Evolutionary conservation across 2,797 vertebrate species (phyloP).

Genomic region (Scomberomorus guttatus): DNA sequence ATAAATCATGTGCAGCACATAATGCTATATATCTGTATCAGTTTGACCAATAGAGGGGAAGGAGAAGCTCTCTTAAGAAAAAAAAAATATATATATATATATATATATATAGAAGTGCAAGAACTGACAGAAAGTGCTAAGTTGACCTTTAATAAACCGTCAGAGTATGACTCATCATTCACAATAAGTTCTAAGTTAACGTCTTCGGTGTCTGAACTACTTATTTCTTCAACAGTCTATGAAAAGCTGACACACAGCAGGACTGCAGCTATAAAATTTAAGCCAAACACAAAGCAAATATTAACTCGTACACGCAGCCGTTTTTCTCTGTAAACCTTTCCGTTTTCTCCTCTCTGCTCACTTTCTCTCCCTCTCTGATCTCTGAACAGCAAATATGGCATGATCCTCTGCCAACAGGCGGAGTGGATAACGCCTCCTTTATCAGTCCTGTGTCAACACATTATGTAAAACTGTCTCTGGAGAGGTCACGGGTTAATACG

Average conservation of each 20-base stretch:
- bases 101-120: too few relatives aligned
- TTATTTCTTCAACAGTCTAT: constrained; percentile 1
- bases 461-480: constrained; percentile 43
- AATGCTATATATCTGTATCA: too few relatives aligned
- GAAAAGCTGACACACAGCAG: background rate
- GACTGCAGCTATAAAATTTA: constrained; percentile 13
- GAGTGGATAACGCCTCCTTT: constrained; percentile 45
- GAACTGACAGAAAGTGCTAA: background rate
- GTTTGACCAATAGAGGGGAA: background rate
- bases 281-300: constrained; percentile 39
- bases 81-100: too few relatives aligned
- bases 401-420: constrained; percentile 47
- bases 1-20: constrained; percentile 14
- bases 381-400: constrained; percentile 68
- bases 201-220: background rate
- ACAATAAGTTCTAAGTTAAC: background rate
- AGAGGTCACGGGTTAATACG: constrained; percentile 15
- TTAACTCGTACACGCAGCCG: constrained; percentile 8
- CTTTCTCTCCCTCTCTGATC: constrained; percentile 48
- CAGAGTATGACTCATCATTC: constrained; percentile 17
- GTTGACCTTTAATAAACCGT: background rate
- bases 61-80: background rate
- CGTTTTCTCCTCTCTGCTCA: background rate
- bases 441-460: constrained; percentile 65
- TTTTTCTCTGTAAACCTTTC: constrained; percentile 12